Evolutionary conservation across 1,140 invertebrate species (phyloP), one percentile per base, ranked within the genome.

Genomic region (Paracyclopina nana): DNA sequence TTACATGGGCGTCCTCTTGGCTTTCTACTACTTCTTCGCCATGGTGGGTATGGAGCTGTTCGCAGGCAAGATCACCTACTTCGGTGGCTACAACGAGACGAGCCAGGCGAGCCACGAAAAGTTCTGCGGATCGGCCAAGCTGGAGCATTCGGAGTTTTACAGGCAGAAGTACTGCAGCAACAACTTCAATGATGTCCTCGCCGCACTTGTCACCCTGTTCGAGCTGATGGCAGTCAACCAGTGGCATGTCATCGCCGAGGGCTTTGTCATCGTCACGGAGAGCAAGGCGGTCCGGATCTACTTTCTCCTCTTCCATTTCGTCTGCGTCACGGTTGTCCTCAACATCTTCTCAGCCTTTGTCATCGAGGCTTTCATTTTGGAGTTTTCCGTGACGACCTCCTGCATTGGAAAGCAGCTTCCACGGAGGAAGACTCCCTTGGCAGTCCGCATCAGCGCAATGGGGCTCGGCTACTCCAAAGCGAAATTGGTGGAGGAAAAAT

Each of bases 321-420:
- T 59, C 27, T 70, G 67, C 62, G 70, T 72, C 24, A 65, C 70
- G 9, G 61, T 72, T 38, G 60, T 71, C 30, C 59, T 72, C 12
- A 72, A 72, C 55, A 71, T 72, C 45, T 72, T 71, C 58, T 68
- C 68, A 27, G 70, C 70, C 4, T 72, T 72, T 58, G 66, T 72
- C 30, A 58, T 72, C 29, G 70, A 72, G 59, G 69, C 67, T 12
- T 72, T 72, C 56, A 66, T 72, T 34, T 51, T 71, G 52, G 68
- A 72, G 57, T 72, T 69, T 56, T 63, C 62, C 18, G 59, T n/a
- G n/a, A n/a, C n/a, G n/a, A n/a, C n/a, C n/a, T n/a, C n/a, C n/a
- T n/a, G n/a, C n/a, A n/a, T n/a, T n/a, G n/a, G n/a, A n/a, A n/a
- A n/a, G n/a, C n/a, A n/a, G n/a, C n/a, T n/a, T n/a, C n/a, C n/a